Conservation (phyloP, 2,888 invertebrate species). For the Drosophila diplacantha region DNA sequence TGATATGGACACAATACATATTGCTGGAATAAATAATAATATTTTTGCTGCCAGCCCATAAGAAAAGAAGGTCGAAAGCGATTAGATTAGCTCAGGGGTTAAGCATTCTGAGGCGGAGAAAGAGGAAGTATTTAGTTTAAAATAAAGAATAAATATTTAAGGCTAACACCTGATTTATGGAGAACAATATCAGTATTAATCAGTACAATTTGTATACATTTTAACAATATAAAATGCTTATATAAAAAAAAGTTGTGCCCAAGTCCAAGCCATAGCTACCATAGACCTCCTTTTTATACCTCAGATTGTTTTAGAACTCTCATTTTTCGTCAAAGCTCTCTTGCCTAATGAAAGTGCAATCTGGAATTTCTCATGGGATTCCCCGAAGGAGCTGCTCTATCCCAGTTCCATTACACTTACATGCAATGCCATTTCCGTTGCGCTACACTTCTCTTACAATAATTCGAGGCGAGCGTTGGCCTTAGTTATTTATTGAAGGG, state of each 20-base stretch:
- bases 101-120: background rate
- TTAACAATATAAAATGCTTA: background rate
- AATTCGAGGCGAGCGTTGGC: constrained; percentile 29
- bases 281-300: background rate
- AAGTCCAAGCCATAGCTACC: background rate
- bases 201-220: no score
- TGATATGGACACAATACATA: constrained; percentile 26
- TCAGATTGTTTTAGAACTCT: background rate
- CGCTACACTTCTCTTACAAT: constrained; percentile 30
- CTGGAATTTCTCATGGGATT: constrained; percentile 7
- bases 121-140: background rate
- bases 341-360: constrained; percentile 26
- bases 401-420: constrained; percentile 36
- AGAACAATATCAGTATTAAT: no score
- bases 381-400: constrained; percentile 19
- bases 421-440: constrained; percentile 46
- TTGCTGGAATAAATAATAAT: constrained; percentile 7
- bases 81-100: constrained; percentile 1
- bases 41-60: constrained; percentile 2
- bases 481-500: constrained; percentile 33
- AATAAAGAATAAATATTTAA: background rate
- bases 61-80: constrained; percentile 3
- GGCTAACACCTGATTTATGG: no score
- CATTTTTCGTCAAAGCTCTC: background rate
- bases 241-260: background rate